Evolutionary conservation across 2,113 vertebrate genomes (phyloP).

Genomic region (Climacteris rufus): DNA sequence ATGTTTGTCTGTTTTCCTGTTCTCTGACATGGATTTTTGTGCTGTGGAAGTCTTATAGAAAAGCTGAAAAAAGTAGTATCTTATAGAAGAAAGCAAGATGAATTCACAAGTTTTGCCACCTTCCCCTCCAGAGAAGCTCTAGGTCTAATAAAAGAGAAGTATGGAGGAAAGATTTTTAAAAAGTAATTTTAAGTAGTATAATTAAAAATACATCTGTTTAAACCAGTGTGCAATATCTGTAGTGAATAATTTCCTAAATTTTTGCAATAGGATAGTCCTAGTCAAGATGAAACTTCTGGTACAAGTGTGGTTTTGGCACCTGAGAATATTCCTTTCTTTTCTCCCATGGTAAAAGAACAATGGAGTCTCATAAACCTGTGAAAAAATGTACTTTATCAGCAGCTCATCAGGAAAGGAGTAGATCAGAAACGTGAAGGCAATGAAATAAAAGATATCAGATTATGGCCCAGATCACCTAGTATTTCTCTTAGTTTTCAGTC

Average conservation of each 20-base stretch:
- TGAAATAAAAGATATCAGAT: not conserved
- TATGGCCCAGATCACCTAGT: not conserved
- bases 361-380: not conserved
- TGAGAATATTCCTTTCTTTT: not conserved
- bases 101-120: not conserved
- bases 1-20: not conserved
- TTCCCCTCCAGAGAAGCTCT: not conserved
- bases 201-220: not conserved
- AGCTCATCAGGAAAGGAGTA: not conserved
- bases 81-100: not conserved
- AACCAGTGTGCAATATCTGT: not conserved
- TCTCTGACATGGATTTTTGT: not conserved
- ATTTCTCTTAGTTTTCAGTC: not conserved
- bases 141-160: not conserved
- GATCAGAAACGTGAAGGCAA: not conserved
- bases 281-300: not conserved
- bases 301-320: accelerated
- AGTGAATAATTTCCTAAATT: not conserved
- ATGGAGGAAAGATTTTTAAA: not conserved
- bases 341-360: not conserved
- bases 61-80: not conserved
- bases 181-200: not conserved
- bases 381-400: not conserved
- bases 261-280: not conserved
- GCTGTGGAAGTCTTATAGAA: not conserved